Conservation (phyloP, 1,140 invertebrate species). For the Sesamia nonagrioides region DNA sequence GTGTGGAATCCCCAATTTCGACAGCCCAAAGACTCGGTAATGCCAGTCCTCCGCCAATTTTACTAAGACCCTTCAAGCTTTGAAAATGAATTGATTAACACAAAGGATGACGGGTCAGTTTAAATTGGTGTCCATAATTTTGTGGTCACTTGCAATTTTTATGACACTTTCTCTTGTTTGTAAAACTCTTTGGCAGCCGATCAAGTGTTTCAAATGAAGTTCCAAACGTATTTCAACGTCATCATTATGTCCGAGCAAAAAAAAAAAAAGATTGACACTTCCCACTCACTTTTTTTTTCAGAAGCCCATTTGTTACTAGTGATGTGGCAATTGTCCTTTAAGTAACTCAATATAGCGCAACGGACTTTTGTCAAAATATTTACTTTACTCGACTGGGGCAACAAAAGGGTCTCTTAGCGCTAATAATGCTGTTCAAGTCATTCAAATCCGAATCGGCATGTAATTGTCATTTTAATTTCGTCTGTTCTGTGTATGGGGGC, state of each 20-base stretch:
- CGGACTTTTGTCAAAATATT: conserved; percentile 85
- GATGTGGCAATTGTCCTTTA: conserved; percentile 72
- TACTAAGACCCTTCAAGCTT: conserved; percentile 38
- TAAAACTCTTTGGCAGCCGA: conserved; percentile 54
- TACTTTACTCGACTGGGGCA: conserved; percentile 71
- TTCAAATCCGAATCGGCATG: conserved; percentile 67
- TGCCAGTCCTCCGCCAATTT: conserved; percentile 47
- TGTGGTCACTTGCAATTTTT: conserved; percentile 54
- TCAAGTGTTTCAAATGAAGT: conserved; percentile 47
- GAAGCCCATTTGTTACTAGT: conserved; percentile 67
- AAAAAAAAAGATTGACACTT: conserved; percentile 4
- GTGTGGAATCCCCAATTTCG: conserved; percentile 77
- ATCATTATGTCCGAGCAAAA: neutral
- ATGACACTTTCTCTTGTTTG: conserved; percentile 56
- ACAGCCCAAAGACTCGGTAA: conserved; percentile 58
- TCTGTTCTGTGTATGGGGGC: conserved; percentile 54
- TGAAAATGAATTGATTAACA: neutral
- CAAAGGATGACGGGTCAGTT: conserved; percentile 7
- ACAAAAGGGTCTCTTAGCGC: conserved; percentile 75
- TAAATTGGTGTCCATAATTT: conserved; percentile 36
- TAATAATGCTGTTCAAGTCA: conserved; percentile 78
- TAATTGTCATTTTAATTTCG: conserved; percentile 79
- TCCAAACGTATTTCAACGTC: neutral
- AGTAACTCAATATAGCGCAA: conserved; percentile 81
- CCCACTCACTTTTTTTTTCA: conserved; percentile 60